Evolutionary conservation across 1,140 invertebrate species (phyloP).

Genomic region (Drosophila ironensis): DNA sequence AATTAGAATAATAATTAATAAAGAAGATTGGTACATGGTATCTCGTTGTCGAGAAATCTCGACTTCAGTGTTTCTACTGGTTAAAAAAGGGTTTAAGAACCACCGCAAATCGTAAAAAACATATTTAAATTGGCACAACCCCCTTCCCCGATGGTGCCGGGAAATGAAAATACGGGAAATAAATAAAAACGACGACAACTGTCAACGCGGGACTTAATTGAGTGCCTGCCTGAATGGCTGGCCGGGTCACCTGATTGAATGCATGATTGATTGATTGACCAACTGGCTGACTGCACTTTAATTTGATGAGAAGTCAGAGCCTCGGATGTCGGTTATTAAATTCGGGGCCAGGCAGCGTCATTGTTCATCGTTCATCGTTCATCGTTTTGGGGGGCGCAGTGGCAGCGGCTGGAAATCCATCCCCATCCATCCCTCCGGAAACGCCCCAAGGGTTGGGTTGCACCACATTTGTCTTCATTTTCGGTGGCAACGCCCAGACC

Average conservation of each 20-base stretch:
- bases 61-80: too few relatives aligned
- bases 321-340: not conserved
- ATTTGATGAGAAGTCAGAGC: constrained; percentile 1
- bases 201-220: not conserved
- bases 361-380: not conserved
- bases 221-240: constrained; percentile 21
- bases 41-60: too few relatives aligned
- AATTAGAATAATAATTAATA: too few relatives aligned
- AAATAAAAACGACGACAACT: not conserved
- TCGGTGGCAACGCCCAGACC: not conserved
- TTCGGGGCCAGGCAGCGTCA: not conserved
- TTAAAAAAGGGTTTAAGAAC: too few relatives aligned
- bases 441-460: not conserved
- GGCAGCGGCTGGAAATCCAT: not conserved
- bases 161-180: not conserved
- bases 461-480: constrained; percentile 12
- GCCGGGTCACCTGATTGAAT: constrained; percentile 5
- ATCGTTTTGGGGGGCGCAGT: not conserved
- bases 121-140: too few relatives aligned
- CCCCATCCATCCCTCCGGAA: not conserved
- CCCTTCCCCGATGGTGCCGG: too few relatives aligned
- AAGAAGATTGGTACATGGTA: too few relatives aligned
- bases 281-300: constrained; percentile 10
- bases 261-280: constrained; percentile 11
- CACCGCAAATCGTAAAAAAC: too few relatives aligned